These are phyloP conservation scores for Lepidurus couesii DNA, from an alignment of 1,140 invertebrate species.

Conservation along the genomic window DNA sequence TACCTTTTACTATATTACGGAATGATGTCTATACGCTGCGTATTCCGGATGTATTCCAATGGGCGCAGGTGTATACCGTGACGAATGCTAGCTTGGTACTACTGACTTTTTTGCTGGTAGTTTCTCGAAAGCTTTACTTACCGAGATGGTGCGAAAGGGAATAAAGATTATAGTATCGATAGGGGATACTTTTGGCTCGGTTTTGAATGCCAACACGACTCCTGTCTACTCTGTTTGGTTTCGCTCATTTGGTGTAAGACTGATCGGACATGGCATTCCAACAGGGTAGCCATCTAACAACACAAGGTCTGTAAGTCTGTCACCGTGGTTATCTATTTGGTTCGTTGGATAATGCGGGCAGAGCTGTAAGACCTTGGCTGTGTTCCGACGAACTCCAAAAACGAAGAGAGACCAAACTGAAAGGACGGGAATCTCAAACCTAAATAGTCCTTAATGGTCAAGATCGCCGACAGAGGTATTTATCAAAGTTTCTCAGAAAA, in stretches of 20 bases:
- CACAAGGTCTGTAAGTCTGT: not conserved
- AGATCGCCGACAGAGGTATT: not conserved
- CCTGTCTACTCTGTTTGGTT: not conserved
- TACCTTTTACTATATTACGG: not conserved
- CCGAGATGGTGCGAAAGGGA: not conserved
- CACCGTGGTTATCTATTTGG: slow-evolving; percentile 8
- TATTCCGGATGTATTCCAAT: too few species aligned
- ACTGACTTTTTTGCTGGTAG: too few species aligned
- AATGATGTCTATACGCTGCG: not conserved
- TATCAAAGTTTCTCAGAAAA: not conserved
- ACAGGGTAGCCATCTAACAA: not conserved
- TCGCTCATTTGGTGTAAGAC: not conserved
- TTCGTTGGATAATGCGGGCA: slow-evolving; percentile 1
- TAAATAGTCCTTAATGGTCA: not conserved
- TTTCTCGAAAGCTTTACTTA: too few species aligned
- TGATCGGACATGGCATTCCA: not conserved
- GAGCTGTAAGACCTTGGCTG: not conserved
- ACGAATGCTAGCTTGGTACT: too few species aligned
- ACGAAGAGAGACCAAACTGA: not conserved
- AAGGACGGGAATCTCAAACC: not conserved
- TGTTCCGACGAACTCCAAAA: not conserved
- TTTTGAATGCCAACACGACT: slow-evolving; percentile 17
- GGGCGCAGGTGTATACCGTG: too few species aligned
- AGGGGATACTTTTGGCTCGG: not conserved
- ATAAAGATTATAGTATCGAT: not conserved